Percentiles rank a stretch among this genome's conserved stretches.
phyloP scores from a whole-genome alignment of 2,113 vertebrate species.

The Erythrolamprus reginae region DNA sequence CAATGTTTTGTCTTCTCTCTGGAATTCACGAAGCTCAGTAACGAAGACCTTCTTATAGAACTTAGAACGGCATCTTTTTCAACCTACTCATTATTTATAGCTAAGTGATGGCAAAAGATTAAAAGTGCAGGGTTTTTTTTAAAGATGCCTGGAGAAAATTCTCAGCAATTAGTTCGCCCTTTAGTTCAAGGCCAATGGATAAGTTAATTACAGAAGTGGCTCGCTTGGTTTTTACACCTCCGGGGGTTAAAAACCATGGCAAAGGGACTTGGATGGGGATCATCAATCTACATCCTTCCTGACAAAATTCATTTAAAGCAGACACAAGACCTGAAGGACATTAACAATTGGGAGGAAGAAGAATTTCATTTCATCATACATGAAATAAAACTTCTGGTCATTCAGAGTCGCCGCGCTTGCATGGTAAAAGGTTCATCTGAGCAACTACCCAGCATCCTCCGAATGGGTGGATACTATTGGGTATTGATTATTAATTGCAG shows the following conservation, averaged over 20 bases:
- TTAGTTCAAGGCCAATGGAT: constrained; percentile 5
- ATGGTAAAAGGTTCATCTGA: neutral
- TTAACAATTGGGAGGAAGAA: neutral
- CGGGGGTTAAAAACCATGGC: neutral
- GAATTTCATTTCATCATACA: neutral
- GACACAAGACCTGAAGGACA: neutral
- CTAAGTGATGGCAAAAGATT: neutral
- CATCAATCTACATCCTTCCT: neutral
- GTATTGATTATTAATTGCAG: no score
- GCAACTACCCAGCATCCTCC: no score
- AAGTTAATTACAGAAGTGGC: neutral
- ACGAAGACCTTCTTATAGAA: neutral
- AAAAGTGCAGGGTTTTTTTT: neutral
- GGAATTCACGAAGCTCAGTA: neutral
- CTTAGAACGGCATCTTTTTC: neutral
- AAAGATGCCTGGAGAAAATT: neutral
- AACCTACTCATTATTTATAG: neutral
- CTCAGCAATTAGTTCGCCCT: neutral
- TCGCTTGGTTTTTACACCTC: neutral
- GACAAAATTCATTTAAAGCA: neutral
- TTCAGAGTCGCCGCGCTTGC: neutral
- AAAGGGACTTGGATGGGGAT: neutral
- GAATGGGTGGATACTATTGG: no score
- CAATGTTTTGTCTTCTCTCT: neutral
- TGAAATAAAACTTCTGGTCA: neutral